Conservation (phyloP, 2,797 vertebrate species). For the Scarus forsteni region DNA sequence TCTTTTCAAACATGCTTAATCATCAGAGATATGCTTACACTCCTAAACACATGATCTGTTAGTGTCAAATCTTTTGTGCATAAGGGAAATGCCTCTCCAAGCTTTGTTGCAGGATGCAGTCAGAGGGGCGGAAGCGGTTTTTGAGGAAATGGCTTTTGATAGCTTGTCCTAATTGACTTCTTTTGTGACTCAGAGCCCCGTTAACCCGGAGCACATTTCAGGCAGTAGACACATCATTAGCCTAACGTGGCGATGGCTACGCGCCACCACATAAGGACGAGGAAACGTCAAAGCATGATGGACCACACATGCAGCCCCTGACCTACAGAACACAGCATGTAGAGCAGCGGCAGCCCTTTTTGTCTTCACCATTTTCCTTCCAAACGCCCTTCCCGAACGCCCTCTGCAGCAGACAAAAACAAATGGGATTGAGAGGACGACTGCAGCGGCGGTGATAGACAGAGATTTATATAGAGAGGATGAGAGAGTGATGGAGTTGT, state of each 20-base stretch:
- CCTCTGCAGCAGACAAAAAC: constrained; percentile 67
- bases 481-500: constrained; percentile 80
- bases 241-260: constrained; percentile 32
- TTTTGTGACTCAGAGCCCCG: constrained; percentile 48
- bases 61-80: constrained; percentile 11
- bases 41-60: constrained; percentile 43
- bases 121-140: constrained; percentile 21
- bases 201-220: constrained; percentile 40
- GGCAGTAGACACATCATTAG: constrained; percentile 60
- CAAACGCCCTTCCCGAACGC: constrained; percentile 57
- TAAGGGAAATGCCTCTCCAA: constrained; percentile 46
- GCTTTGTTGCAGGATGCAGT: constrained; percentile 21
- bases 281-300: constrained; percentile 47
- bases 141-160: constrained; percentile 37
- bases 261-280: constrained; percentile 26
- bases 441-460: constrained; percentile 68
- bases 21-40: constrained; percentile 26
- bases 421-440: constrained; percentile 70
- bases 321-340: constrained; percentile 46
- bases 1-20: constrained; percentile 32
- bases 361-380: constrained; percentile 19
- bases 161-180: constrained; percentile 47
- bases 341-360: constrained; percentile 32
- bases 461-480: constrained; percentile 75
- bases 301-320: constrained; percentile 70